A percentile compares a stretch with the other conserved stretches of the same genome.
These are phyloP conservation scores for Perizoma flavofasciatum DNA, from an alignment of 2,888 invertebrate genomes.

Conservation along the genomic window DNA sequence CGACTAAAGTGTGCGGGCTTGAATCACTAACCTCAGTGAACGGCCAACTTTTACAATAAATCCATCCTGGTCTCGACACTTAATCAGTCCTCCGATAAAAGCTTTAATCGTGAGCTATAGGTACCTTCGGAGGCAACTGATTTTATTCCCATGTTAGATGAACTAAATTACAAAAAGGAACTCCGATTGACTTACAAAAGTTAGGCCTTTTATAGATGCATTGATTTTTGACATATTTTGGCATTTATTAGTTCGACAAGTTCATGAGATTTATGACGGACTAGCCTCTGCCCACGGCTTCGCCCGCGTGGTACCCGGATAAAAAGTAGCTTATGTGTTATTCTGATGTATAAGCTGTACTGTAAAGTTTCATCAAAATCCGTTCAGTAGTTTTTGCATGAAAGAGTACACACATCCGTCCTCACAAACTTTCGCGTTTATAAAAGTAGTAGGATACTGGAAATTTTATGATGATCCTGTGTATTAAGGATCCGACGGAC, in stretches of 20 bases:
- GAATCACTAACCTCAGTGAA: conserved; percentile 82
- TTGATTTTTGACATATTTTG: conserved; percentile 18
- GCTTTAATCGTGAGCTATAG: conserved; percentile 80
- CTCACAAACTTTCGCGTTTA: too few species aligned
- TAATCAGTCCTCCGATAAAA: conserved; percentile 82
- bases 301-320: too few species aligned
- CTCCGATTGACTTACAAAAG: conserved; percentile 47
- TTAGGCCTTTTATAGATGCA: conserved; percentile 24
- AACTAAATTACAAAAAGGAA: conserved; percentile 62
- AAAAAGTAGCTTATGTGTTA: too few species aligned
- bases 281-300: too few species aligned
- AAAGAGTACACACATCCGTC: too few species aligned
- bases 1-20: conserved; percentile 81
- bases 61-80: conserved; percentile 81
- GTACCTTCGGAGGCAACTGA: conserved; percentile 66
- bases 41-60: conserved; percentile 83
- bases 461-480: too few species aligned
- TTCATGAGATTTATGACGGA: conserved; percentile 12
- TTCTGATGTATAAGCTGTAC: too few species aligned
- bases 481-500: too few species aligned
- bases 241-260: conserved; percentile 13
- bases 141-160: conserved; percentile 59
- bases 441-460: too few species aligned
- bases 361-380: too few species aligned
- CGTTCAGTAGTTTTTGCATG: too few species aligned